Conservation (phyloP, 35 echinoderm and acorn worm genomes). For the Chiridota heheva region DNA sequence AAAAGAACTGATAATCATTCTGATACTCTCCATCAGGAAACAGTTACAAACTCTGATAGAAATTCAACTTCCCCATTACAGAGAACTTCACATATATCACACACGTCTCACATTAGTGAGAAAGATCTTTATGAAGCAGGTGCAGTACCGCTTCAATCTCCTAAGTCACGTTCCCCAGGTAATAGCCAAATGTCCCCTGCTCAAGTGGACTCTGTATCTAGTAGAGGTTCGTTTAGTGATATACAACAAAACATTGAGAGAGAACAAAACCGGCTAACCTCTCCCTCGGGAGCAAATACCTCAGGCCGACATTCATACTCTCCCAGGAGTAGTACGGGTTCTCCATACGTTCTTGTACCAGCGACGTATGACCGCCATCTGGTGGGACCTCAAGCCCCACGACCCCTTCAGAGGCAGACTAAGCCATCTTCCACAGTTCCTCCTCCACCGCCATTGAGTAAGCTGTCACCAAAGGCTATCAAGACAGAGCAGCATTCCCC, state of each 20-base stretch:
- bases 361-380: constrained; percentile 41
- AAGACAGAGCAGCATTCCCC: constrained; percentile 80
- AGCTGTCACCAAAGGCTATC: constrained; percentile 62
- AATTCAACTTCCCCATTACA: too few species aligned
- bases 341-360: constrained; percentile 73
- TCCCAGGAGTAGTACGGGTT: constrained; percentile 22
- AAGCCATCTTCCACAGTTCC: constrained; percentile 31
- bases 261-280: constrained; percentile 42
- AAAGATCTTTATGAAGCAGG: constrained; percentile 7
- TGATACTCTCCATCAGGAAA: too few species aligned
- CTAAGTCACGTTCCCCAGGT: constrained; percentile 44
- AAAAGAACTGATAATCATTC: too few species aligned
- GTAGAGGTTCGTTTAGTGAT: too few species aligned
- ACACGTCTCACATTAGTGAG: constrained; percentile 65
- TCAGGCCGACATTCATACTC: constrained; percentile 44
- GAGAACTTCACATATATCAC: constrained; percentile 73
- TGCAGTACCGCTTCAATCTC: background rate
- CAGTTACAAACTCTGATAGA: too few species aligned
- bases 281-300: background rate
- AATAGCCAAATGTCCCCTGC: constrained; percentile 35
- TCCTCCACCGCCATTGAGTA: constrained; percentile 88
- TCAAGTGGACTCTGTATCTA: constrained; percentile 4
- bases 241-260: constrained; percentile 31
- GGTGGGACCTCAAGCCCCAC: constrained; percentile 10
- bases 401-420: constrained; percentile 28